A percentile compares a stretch with the other conserved stretches of the same genome.
These are phyloP conservation scores for Hirundichthys speculiger DNA, from an alignment of 2,113 vertebrate species.

Conservation along the genomic window DNA sequence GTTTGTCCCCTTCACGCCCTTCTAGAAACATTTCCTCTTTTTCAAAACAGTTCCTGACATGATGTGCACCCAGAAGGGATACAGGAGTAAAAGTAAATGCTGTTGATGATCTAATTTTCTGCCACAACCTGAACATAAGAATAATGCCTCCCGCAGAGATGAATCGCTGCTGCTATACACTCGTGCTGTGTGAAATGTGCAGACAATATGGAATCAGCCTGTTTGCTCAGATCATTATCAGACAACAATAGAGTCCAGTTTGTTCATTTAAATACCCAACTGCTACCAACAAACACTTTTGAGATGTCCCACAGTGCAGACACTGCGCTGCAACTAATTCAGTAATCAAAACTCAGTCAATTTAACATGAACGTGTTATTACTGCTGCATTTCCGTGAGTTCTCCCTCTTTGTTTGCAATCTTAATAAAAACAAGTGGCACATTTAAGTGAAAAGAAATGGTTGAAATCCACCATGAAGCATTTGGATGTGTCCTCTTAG, in stretches of 20 bases:
- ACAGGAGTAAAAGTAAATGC: conserved; percentile 10
- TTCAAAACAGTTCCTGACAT: conserved; percentile 22
- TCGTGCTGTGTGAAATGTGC: conserved; percentile 27
- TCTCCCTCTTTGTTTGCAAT: conserved; percentile 7
- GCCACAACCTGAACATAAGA: conserved; percentile 17
- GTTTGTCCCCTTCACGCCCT: conserved; percentile 48
- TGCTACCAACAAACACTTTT: conserved; percentile 31
- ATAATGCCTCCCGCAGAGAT: conserved; percentile 20
- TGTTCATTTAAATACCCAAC: conserved; percentile 2
- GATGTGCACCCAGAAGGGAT: conserved; percentile 5
- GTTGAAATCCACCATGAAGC: background rate
- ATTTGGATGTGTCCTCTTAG: background rate
- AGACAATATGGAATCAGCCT: conserved; percentile 29
- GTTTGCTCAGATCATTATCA: conserved; percentile 41
- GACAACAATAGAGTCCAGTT: conserved; percentile 25
- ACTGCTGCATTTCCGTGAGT: background rate
- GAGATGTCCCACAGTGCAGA: conserved; percentile 34
- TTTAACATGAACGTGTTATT: background rate
- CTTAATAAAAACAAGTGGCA: background rate
- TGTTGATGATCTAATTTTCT: conserved; percentile 33
- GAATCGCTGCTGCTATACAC: conserved; percentile 3
- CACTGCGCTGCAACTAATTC: background rate
- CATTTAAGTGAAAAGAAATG: background rate
- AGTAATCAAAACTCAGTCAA: conserved; percentile 3
- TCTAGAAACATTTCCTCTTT: conserved; percentile 19